These are phyloP conservation scores for Aeoliscus strigatus DNA, from an alignment of 2,797 vertebrate genomes.

Conservation along the genomic window DNA sequence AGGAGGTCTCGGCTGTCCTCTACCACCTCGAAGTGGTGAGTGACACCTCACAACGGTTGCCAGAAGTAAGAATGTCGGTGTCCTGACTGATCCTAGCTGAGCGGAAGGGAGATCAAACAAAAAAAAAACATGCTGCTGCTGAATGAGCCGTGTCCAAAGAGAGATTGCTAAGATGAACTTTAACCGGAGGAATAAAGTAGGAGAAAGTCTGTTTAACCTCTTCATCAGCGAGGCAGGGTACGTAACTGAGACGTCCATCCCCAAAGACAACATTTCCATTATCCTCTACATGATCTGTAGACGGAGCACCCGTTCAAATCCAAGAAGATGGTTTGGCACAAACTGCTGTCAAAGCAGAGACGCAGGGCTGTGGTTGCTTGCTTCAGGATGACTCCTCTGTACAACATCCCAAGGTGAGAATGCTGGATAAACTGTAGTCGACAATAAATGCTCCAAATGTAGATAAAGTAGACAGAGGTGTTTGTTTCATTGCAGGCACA, in stretches of 20 bases:
- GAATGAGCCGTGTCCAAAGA: no score
- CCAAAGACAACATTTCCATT: no score
- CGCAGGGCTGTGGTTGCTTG: constrained; percentile 90
- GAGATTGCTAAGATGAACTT: no score
- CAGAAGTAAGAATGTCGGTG: no score
- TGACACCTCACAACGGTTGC: no score
- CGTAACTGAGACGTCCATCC: no score
- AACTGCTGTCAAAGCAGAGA: constrained; percentile 90
- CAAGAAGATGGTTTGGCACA: constrained; percentile 94
- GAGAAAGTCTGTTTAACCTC: no score
- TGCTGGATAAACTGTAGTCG: background rate
- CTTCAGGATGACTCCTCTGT: constrained; percentile 92
- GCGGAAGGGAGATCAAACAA: no score
- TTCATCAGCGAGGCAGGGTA: no score
- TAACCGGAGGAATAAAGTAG: no score
- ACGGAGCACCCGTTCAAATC: constrained; percentile 92
- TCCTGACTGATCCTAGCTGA: no score
- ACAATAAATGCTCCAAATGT: background rate
- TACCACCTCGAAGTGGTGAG: constrained; percentile 90
- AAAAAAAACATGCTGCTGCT: no score
- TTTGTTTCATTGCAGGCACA: constrained; percentile 80
- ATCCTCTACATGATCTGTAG: constrained; percentile 57
- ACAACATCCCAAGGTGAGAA: constrained; percentile 87
- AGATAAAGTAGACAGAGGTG: background rate
- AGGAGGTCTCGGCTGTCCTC: constrained; percentile 92